phyloP scores from a whole-genome alignment of 2,888 invertebrate genomes.

The Lepidonotus clava region DNA sequence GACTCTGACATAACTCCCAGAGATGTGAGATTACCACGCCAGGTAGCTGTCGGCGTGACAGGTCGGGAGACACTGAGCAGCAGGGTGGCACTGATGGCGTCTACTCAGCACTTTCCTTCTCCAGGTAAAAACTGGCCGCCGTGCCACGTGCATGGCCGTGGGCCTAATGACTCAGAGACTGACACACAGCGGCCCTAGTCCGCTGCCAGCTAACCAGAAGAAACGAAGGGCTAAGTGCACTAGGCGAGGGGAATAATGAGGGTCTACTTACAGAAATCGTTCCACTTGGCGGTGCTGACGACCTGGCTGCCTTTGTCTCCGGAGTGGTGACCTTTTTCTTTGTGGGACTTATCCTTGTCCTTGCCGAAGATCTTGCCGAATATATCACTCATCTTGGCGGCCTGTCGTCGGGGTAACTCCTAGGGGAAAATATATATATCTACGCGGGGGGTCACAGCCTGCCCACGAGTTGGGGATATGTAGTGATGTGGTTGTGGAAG shows the following conservation, averaged over 20 bases:
- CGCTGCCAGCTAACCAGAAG: not conserved
- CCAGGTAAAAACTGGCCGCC: not conserved
- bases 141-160: not conserved
- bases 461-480: not conserved
- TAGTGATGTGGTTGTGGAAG: conserved; percentile 15
- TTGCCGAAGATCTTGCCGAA: conserved; percentile 64
- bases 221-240: not conserved
- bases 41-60: not conserved
- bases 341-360: conserved; percentile 59
- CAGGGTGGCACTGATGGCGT: too few relatives aligned
- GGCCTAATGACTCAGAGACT: not conserved
- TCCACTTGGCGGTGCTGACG: conserved; percentile 53
- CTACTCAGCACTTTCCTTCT: too few relatives aligned
- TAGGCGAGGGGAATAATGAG: conserved; percentile 63
- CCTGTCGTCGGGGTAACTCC: conserved; percentile 79
- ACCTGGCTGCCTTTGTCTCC: conserved; percentile 55
- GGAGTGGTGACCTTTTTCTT: conserved; percentile 55
- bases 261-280: conserved; percentile 61
- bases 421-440: not conserved
- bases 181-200: not conserved
- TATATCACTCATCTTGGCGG: conserved; percentile 61
- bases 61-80: not conserved
- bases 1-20: not conserved
- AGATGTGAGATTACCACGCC: not conserved
- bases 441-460: not conserved